A percentile compares a stretch with the other conserved stretches of the same genome.
phyloP scores from a whole-genome alignment of 1,140 invertebrate genomes.

The Neotoxoptera formosana region DNA sequence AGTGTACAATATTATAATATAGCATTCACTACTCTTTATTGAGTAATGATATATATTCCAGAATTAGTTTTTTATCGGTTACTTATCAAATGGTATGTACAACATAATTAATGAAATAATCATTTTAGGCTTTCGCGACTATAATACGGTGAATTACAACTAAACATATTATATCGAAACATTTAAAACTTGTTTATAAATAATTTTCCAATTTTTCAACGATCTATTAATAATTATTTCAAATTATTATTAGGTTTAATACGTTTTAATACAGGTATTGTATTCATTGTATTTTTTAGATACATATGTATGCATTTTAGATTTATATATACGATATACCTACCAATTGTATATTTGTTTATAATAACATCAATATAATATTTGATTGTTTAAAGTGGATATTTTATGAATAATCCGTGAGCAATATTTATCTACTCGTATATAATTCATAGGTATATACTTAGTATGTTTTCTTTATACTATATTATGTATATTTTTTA shows the following conservation, averaged over 20 bases:
- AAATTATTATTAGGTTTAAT: background rate
- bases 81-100: background rate
- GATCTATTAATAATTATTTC: too few relatives aligned
- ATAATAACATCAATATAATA: background rate
- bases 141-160: background rate
- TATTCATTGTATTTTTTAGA: background rate
- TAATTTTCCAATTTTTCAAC: too few relatives aligned
- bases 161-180: background rate
- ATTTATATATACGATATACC: background rate
- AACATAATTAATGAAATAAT: background rate
- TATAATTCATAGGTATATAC: background rate
- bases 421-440: background rate
- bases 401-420: background rate
- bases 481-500: too few relatives aligned
- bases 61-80: background rate
- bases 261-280: background rate
- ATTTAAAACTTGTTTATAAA: background rate
- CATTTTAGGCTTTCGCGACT: background rate
- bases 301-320: background rate
- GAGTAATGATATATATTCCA: background rate
- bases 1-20: too few relatives aligned
- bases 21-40: background rate
- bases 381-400: background rate
- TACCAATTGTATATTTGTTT: background rate
- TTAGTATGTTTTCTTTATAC: background rate